Evolutionary conservation across 1,140 invertebrate genomes (phyloP).

Genomic region (Conus betulinus): DNA sequence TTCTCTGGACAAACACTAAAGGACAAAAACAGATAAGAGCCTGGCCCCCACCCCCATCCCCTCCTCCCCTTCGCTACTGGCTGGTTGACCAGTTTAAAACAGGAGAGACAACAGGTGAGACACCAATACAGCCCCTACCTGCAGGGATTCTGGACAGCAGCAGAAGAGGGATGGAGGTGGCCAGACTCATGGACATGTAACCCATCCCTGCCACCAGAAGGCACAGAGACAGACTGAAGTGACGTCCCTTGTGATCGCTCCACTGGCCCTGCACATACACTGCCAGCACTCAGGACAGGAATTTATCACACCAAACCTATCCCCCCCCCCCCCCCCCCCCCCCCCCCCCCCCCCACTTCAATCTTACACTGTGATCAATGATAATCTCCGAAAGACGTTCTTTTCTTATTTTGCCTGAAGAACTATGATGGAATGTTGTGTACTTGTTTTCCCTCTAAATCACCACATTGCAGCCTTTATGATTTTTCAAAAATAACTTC

Average conservation of each 20-base stretch:
- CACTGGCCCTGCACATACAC: slow-evolving; percentile 71
- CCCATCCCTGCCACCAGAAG: slow-evolving; percentile 66
- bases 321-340: no score
- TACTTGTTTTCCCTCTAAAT: no score
- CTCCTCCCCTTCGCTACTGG: no score
- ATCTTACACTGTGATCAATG: no score
- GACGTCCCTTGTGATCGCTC: slow-evolving; percentile 71
- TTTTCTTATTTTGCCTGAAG: neutral
- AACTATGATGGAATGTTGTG: neutral
- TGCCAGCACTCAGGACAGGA: neutral
- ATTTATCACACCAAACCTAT: neutral
- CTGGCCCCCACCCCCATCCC: no score
- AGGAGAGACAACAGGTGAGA: no score
- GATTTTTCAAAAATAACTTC: no score
- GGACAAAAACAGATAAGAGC: no score
- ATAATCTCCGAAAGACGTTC: neutral
- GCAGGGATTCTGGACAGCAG: slow-evolving; percentile 67
- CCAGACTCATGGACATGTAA: slow-evolving; percentile 66
- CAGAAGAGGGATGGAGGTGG: slow-evolving; percentile 63
- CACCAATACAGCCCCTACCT: slow-evolving; percentile 56
- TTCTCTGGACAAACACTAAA: no score
- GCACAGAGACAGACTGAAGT: slow-evolving; percentile 68
- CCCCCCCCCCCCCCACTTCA: no score
- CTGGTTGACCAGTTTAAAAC: no score
- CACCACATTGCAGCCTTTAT: no score